phyloP scores from a whole-genome alignment of 2,113 vertebrate genomes.

The Trogon melanurus region DNA sequence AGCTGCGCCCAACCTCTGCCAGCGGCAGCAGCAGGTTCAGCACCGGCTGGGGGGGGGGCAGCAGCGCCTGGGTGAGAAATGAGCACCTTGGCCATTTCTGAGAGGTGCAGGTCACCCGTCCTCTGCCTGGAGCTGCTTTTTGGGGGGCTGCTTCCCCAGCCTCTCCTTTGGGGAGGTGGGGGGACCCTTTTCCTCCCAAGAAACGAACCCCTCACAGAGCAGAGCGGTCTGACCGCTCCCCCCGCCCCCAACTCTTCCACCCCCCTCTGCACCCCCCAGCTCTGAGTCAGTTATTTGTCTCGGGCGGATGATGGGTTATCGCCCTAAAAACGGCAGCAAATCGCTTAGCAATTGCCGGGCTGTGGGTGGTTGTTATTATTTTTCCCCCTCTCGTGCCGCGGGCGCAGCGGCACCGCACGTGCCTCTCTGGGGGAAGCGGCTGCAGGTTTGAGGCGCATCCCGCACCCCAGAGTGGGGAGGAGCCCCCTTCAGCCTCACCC shows the following conservation, averaged over 20 bases:
- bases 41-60: background rate
- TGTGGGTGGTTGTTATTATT: background rate
- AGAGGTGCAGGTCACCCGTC: background rate
- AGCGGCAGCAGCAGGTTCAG: rapidly evolving
- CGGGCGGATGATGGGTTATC: background rate
- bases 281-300: background rate
- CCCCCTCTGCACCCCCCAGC: background rate
- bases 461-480: background rate
- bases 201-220: background rate
- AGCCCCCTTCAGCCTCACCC: background rate
- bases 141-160: too few species aligned
- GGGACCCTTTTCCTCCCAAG: background rate
- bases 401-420: background rate
- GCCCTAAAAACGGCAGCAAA: background rate
- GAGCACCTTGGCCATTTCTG: too few species aligned
- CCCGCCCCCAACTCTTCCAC: too few species aligned
- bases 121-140: background rate
- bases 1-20: background rate
- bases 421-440: background rate
- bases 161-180: too few species aligned
- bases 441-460: background rate
- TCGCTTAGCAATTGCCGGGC: background rate
- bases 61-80: background rate
- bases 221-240: too few species aligned
- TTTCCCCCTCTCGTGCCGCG: background rate